Percentiles rank a stretch among this genome's conserved stretches.
Conservation (phyloP, 2,113 vertebrate species). For the Peromyscus californicus region DNA sequence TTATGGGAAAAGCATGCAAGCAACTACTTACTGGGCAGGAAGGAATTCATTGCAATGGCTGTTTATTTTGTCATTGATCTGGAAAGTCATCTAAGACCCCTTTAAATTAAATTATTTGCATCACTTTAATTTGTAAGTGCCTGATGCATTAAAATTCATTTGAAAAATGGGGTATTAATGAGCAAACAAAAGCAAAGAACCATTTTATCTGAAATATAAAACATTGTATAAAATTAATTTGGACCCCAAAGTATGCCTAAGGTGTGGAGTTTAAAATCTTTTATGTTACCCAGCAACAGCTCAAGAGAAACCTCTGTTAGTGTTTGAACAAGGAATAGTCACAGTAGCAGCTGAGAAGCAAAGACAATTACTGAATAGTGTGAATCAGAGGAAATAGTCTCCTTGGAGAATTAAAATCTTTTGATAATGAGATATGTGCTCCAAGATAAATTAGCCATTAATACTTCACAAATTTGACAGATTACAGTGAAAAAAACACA, state of each 20-base stretch:
- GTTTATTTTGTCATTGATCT: background rate
- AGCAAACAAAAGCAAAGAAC: background rate
- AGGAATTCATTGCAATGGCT: background rate
- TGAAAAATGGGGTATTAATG: background rate
- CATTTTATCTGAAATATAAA: background rate
- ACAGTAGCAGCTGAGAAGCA: constrained; percentile 21
- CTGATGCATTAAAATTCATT: constrained; percentile 9
- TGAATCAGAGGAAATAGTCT: background rate
- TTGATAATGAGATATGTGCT: constrained; percentile 56
- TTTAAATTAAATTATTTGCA: background rate
- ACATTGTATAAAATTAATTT: background rate
- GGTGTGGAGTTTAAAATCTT: background rate
- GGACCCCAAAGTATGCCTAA: background rate
- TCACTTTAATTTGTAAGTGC: constrained; percentile 19
- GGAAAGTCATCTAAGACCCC: background rate
- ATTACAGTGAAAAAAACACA: constrained; percentile 11
- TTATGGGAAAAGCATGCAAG: background rate
- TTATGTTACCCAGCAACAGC: background rate
- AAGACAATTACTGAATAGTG: background rate
- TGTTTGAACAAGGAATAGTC: background rate
- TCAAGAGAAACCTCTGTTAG: background rate
- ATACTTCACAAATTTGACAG: constrained; percentile 13
- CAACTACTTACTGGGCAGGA: rapidly evolving
- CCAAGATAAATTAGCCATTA: constrained; percentile 38
- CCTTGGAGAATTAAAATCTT: constrained; percentile 43